A percentile compares a stretch with the other conserved stretches of the same genome.
These are phyloP conservation scores for Crossaster papposus DNA, from an alignment of 53 echinoderm and acorn worm species.

Conservation along the genomic window DNA sequence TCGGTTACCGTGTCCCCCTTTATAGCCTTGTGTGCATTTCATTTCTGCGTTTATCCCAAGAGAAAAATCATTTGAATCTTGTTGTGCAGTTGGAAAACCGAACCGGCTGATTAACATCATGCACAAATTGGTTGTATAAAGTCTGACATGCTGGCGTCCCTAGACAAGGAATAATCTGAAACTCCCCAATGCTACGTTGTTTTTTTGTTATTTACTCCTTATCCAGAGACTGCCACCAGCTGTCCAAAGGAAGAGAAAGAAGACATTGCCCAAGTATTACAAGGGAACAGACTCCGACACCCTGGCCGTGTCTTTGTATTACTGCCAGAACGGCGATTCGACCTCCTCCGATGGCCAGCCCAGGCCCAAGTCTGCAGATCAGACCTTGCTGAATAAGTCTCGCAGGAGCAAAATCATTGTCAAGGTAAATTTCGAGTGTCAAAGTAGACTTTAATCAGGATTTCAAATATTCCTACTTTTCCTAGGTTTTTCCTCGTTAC, in stretches of 20 bases:
- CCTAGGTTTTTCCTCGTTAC: too few species aligned
- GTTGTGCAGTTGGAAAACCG: too few species aligned
- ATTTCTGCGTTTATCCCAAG: too few species aligned
- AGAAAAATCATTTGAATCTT: too few species aligned
- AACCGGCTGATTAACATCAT: too few species aligned
- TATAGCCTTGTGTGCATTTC: too few species aligned
- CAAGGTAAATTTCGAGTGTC: background rate
- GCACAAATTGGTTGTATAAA: too few species aligned
- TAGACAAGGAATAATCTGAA: background rate
- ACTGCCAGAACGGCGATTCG: slow-evolving; percentile 16
- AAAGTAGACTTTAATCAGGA: too few species aligned
- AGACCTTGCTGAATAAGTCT: background rate
- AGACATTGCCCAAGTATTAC: background rate
- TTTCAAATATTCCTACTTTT: background rate
- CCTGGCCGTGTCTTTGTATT: background rate
- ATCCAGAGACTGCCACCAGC: slow-evolving; percentile 29
- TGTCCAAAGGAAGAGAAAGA: slow-evolving; percentile 42
- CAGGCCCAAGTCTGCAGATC: background rate
- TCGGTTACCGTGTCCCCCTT: too few species aligned
- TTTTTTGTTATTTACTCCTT: background rate
- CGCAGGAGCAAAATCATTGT: background rate
- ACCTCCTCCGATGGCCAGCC: background rate
- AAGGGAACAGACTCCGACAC: background rate
- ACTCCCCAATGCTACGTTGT: background rate
- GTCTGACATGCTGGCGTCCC: background rate